These are phyloP conservation scores for Acromyrmex heyeri DNA, from an alignment of 1,140 invertebrate species.

Conservation along the genomic window DNA sequence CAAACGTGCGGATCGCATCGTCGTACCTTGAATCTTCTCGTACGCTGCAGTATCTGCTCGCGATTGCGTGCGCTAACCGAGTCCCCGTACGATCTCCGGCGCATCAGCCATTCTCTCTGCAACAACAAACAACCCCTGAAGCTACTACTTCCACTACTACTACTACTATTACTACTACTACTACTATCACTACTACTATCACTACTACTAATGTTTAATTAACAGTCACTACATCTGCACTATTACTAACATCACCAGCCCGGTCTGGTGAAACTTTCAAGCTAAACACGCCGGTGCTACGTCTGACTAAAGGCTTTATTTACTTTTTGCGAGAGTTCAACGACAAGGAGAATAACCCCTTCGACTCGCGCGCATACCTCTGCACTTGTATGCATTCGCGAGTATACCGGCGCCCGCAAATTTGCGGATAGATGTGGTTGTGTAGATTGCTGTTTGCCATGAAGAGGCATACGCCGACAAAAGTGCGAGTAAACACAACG, in stretches of 20 bases:
- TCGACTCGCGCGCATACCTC: slow-evolving; percentile 7
- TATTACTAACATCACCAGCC: not conserved
- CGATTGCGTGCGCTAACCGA: slow-evolving; percentile 77
- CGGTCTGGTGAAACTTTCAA: slow-evolving; percentile 69
- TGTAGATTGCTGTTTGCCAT: slow-evolving; percentile 56
- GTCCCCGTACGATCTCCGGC: slow-evolving; percentile 77
- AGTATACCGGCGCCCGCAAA: slow-evolving; percentile 42
- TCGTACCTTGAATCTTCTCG: slow-evolving; percentile 70
- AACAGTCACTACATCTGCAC: not conserved
- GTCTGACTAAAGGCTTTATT: slow-evolving; percentile 66
- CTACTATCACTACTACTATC: not conserved
- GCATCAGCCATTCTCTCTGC: slow-evolving; percentile 77
- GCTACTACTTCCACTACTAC: not conserved
- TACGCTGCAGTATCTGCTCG: slow-evolving; percentile 65
- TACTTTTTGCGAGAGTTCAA: slow-evolving; percentile 70
- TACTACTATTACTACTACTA: not conserved
- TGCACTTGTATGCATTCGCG: slow-evolving; percentile 28
- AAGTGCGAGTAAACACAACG: slow-evolving; percentile 50
- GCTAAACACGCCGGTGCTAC: slow-evolving; percentile 65
- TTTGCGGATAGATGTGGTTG: slow-evolving; percentile 50
- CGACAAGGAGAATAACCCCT: slow-evolving; percentile 5
- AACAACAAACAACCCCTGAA: slow-evolving; percentile 78
- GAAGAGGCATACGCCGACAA: slow-evolving; percentile 47
- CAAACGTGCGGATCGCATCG: slow-evolving; percentile 1
- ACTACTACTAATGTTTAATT: not conserved